Conservation (phyloP, 2,888 invertebrate species). For the Himalopsyche tibetana region DNA sequence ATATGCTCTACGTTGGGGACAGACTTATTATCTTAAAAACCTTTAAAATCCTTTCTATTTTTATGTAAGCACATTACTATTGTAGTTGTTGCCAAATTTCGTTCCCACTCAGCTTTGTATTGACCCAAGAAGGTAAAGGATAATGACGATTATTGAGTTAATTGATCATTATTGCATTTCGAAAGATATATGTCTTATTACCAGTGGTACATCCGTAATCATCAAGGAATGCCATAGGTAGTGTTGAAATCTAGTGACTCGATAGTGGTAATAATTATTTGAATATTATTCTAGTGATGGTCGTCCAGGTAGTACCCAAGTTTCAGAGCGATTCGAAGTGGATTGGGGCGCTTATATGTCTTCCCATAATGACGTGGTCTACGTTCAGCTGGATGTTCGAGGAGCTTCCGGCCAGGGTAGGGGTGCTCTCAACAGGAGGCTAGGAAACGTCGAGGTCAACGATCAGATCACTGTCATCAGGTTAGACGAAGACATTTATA, state of each 20-base stretch:
- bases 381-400: constrained; percentile 93
- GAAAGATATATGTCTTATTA: too few species aligned
- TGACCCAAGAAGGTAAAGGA: neutral
- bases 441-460: constrained; percentile 93
- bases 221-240: too few species aligned
- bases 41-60: too few species aligned
- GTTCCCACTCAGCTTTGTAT: neutral
- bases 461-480: constrained; percentile 93
- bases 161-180: neutral
- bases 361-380: constrained; percentile 92
- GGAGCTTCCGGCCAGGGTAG: constrained; percentile 90
- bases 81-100: too few species aligned
- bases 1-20: too few species aligned
- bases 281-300: constrained; percentile 82
- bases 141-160: neutral
- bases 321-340: constrained; percentile 90
- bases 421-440: constrained; percentile 86
- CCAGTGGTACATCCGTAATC: too few species aligned
- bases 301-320: constrained; percentile 93
- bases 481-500: constrained; percentile 69
- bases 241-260: too few species aligned
- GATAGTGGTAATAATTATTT: too few species aligned
- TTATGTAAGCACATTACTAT: too few species aligned
- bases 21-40: too few species aligned
- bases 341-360: constrained; percentile 97